Conservation (phyloP, 2,113 vertebrate genomes). For the Prochilodus magdalenae region DNA sequence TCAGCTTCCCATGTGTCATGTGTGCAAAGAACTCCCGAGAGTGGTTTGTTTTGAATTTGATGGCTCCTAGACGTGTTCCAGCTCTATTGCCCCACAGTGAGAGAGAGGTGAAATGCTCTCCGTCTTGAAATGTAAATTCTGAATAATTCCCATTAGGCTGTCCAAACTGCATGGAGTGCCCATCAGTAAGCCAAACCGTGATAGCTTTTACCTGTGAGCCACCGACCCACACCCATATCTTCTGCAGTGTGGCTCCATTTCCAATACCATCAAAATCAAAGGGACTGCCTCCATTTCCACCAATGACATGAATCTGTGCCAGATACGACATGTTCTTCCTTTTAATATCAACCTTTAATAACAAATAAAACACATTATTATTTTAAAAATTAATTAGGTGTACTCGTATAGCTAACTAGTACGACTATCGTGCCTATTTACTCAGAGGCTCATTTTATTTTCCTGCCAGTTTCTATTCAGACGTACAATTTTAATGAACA, state of each 20-base stretch:
- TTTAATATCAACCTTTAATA: too few relatives aligned
- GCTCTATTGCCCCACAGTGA: conserved; percentile 56
- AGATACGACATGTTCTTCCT: too few relatives aligned
- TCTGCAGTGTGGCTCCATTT: conserved; percentile 46
- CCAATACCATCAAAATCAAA: background rate
- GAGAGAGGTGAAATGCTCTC: conserved; percentile 52
- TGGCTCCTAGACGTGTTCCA: conserved; percentile 48
- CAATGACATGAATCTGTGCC: too few relatives aligned
- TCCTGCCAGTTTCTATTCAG: too few relatives aligned
- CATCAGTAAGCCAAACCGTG: conserved; percentile 49
- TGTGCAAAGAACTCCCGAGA: conserved; percentile 30
- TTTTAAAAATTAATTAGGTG: too few relatives aligned
- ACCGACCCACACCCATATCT: conserved; percentile 44
- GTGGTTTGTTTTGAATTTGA: conserved; percentile 49
- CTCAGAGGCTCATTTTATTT: too few relatives aligned
- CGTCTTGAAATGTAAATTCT: conserved; percentile 39
- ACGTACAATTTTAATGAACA: too few relatives aligned
- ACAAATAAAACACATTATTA: too few relatives aligned
- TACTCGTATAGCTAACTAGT: too few relatives aligned
- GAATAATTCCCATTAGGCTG: background rate
- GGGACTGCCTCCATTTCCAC: too few relatives aligned
- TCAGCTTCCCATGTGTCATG: conserved; percentile 46
- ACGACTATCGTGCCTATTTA: too few relatives aligned
- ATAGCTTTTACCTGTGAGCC: conserved; percentile 49
- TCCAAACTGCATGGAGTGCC: conserved; percentile 29